Evolutionary conservation across 2,113 vertebrate species (phyloP).

Genomic region (Sander lucioperca): DNA sequence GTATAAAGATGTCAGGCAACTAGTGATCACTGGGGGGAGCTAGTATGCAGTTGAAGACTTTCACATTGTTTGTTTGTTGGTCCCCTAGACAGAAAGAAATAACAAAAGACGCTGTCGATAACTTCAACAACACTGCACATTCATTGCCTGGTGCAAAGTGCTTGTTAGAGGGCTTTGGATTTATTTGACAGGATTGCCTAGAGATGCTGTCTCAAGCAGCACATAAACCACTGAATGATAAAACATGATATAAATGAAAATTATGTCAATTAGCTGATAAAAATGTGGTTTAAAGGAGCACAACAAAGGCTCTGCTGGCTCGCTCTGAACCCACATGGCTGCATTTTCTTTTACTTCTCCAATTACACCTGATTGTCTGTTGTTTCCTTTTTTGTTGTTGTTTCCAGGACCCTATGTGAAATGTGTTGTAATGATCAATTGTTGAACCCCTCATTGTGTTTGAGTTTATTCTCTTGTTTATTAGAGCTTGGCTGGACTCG

Average conservation of each 20-base stretch:
- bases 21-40: conserved; percentile 78
- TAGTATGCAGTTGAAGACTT: conserved; percentile 66
- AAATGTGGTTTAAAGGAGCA: conserved; percentile 10
- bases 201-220: conserved; percentile 22
- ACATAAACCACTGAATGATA: conserved; percentile 1
- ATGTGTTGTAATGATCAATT: conserved; percentile 40
- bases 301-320: conserved; percentile 4
- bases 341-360: conserved; percentile 28
- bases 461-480: conserved; percentile 5
- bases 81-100: not conserved
- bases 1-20: conserved; percentile 49
- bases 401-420: conserved; percentile 18
- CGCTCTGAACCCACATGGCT: conserved; percentile 5
- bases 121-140: conserved; percentile 10
- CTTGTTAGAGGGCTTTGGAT: conserved; percentile 22
- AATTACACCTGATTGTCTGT: conserved; percentile 43
- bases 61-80: conserved; percentile 15
- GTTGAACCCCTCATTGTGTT: not conserved
- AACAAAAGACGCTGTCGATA: not conserved
- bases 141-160: conserved; percentile 9
- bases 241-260: conserved; percentile 30
- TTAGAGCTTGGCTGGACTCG: not conserved
- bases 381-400: conserved; percentile 16
- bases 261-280: conserved; percentile 27
- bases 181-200: conserved; percentile 24